Evolutionary conservation across 2,113 vertebrate species (phyloP).

Genomic region (Mixornis gularis): DNA sequence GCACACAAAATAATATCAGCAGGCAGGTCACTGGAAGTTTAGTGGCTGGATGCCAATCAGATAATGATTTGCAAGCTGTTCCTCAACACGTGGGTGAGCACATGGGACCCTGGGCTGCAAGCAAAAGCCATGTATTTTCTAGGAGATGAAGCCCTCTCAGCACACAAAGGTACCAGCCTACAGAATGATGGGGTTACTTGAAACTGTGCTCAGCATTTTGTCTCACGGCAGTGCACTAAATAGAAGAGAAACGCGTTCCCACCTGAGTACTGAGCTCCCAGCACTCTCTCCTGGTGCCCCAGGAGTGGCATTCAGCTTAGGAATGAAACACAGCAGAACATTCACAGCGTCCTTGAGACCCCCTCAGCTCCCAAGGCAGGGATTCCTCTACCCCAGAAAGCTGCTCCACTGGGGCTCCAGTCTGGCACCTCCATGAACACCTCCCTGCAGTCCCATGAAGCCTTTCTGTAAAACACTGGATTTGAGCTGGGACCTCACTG

Average conservation of each 20-base stretch:
- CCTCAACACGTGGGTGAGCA: neutral
- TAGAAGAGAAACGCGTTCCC: rapidly evolving
- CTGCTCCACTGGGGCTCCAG: rapidly evolving
- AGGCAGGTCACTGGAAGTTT: slow-evolving; percentile 26
- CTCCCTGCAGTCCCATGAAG: neutral
- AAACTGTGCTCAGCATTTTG: neutral
- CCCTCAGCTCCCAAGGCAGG: rapidly evolving
- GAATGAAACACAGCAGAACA: rapidly evolving
- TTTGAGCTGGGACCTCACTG: neutral
- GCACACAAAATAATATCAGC: neutral
- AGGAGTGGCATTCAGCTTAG: neutral
- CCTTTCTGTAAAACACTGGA: neutral
- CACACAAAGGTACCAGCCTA: neutral
- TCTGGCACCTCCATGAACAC: neutral
- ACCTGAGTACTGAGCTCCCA: rapidly evolving
- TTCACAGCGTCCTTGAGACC: rapidly evolving
- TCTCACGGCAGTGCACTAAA: neutral
- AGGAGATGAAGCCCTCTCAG: neutral
- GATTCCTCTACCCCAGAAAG: rapidly evolving
- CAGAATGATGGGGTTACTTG: neutral
- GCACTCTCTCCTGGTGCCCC: rapidly evolving
- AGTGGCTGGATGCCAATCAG: slow-evolving; percentile 3
- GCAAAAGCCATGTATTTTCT: neutral
- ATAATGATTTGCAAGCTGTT: slow-evolving; percentile 37
- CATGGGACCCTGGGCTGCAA: neutral